These are phyloP conservation scores for Ecliptopera silaceata DNA, from an alignment of 2,888 invertebrate genomes.

Conservation along the genomic window DNA sequence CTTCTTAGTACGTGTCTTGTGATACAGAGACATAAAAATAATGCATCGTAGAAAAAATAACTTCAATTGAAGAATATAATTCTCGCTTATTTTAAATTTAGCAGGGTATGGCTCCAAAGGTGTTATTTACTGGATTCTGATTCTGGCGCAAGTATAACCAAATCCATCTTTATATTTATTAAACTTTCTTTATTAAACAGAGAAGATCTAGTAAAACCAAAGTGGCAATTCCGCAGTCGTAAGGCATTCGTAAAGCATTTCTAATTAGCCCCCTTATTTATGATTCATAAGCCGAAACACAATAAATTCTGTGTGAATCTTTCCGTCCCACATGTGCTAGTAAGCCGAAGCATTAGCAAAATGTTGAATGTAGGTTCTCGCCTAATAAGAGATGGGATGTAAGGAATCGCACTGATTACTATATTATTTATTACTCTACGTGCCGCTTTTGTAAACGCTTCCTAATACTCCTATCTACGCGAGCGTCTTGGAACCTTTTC, in stretches of 20 bases:
- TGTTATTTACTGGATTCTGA: too few species aligned
- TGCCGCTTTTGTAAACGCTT: conserved; percentile 81
- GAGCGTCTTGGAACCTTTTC: conserved; percentile 65
- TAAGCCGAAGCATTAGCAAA: conserved; percentile 78
- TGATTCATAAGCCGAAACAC: conserved; percentile 82
- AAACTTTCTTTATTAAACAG: background rate
- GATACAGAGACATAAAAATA: too few species aligned
- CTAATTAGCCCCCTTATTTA: conserved; percentile 82
- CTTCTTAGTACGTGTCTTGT: too few species aligned
- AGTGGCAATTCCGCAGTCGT: conserved; percentile 48
- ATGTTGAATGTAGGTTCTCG: conserved; percentile 81
- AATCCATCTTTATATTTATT: background rate
- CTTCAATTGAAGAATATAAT: too few species aligned
- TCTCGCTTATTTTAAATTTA: too few species aligned
- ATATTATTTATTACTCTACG: conserved; percentile 82
- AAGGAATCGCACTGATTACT: conserved; percentile 83
- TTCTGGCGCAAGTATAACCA: background rate
- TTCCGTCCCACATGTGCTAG: conserved; percentile 80
- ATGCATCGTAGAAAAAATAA: too few species aligned
- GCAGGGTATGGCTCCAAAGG: too few species aligned
- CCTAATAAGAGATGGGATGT: conserved; percentile 81
- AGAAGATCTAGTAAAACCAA: conserved; percentile 44
- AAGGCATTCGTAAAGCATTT: conserved; percentile 67
- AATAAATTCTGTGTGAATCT: conserved; percentile 80
- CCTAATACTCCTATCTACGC: conserved; percentile 74